Base-by-base conservation (phyloP, 2,888 invertebrate species). In the Dione vanillae region DNA sequence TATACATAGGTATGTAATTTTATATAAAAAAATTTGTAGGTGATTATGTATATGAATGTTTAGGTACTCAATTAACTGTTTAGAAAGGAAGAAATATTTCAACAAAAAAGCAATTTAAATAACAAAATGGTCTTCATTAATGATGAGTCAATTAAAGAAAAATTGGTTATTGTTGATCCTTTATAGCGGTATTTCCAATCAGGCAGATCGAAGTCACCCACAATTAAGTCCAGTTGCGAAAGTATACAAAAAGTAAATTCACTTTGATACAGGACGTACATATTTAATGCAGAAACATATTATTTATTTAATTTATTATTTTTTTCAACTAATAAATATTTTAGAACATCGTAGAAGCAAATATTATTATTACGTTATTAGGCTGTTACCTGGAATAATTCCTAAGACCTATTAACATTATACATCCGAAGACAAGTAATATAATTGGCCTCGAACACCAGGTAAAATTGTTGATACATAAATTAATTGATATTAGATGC, bases 401-500 rank as follows among this genome's bases (percentile, higher is more conserved):
- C 58, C 62, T 58, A 51, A 66, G 45, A 66, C 58, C 66, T 58
- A 0, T 71, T 43, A 65, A 59, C 58, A 40, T 35, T 54, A 58
- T 40, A 49, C 12, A 65, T 40, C 65, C 51, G 51, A 64, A 43
- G 37, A 56, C 45, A 14, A 69, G 67, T 52, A 52, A 20, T 43
- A 65, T 69, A 62, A 69, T 70, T 69, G 66, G 64, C 68, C 43
- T 67, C 64, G 54, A 47, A 67, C 56, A 35, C 40, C 43, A 43
- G n/a, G 65, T 19, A 59, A 45, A 40, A 19, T 62, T 62, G 64
- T 72, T 54, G 47, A 61, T 65, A 61, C 67, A 56, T 45, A 66
- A 61, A 40, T 62, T 68, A 65, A 74, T 70, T 72, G 67, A 65
- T 67, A 71, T 69, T 68, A 62, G 68, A 68, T 65, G 40, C 67